A percentile compares a stretch with the other conserved stretches of the same genome.
These are phyloP conservation scores for Ethmia dodecea DNA, from an alignment of 2,888 invertebrate genomes.

Conservation along the genomic window DNA sequence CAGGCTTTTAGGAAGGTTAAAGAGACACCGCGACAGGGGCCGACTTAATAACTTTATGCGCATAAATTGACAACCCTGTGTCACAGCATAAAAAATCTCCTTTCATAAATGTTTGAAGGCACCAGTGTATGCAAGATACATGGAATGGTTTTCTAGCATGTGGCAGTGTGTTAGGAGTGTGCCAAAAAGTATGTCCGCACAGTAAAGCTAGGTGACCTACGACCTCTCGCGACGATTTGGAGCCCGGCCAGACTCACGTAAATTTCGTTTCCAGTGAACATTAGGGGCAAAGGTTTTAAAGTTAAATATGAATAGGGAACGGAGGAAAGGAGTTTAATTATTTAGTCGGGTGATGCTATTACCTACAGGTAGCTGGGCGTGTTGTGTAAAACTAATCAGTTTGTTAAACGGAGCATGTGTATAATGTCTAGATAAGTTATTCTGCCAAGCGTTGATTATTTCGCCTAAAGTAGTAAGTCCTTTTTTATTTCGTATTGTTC, in stretches of 20 bases:
- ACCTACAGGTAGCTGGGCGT: neutral
- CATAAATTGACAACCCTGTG: slow-evolving; percentile 30
- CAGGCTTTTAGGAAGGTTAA: slow-evolving; percentile 21
- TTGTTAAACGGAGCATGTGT: no score
- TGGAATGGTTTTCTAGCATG: slow-evolving; percentile 21
- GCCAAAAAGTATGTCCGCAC: slow-evolving; percentile 52
- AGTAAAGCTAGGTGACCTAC: slow-evolving; percentile 59
- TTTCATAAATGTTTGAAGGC: neutral
- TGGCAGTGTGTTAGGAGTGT: slow-evolving; percentile 23
- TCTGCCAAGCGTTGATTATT: neutral
- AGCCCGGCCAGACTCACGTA: slow-evolving; percentile 50
- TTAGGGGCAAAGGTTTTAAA: slow-evolving; percentile 43
- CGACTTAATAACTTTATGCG: slow-evolving; percentile 33
- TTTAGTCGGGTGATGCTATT: slow-evolving; percentile 26
- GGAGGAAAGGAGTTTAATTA: slow-evolving; percentile 21
- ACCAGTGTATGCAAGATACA: neutral
- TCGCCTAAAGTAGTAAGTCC: no score
- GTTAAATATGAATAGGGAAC: slow-evolving; percentile 42
- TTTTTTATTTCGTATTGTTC: no score
- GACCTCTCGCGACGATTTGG: slow-evolving; percentile 54
- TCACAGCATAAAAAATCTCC: slow-evolving; percentile 23
- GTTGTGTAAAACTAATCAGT: no score
- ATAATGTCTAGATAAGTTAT: no score
- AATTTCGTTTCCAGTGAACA: slow-evolving; percentile 48
- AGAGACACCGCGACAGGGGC: slow-evolving; percentile 21